Conservation (phyloP, 2,888 invertebrate genomes). For the Lasioglossum lativentre region DNA sequence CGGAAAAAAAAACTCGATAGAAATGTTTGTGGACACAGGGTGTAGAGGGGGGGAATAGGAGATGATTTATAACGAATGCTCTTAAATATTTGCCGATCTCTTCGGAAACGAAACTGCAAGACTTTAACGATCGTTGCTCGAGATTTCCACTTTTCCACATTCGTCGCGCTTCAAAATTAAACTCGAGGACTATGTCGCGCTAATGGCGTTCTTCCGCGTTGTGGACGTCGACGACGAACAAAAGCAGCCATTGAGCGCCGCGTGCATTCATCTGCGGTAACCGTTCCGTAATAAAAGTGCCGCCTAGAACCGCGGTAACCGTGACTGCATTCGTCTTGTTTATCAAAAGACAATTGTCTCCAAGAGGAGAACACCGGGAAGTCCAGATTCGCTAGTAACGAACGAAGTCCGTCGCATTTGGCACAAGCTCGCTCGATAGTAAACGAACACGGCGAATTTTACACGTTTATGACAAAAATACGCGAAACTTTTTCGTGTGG, state of each 20-base stretch:
- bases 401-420: slow-evolving; percentile 50
- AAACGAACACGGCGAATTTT: slow-evolving; percentile 44
- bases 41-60: too few species aligned
- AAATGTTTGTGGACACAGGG: neutral
- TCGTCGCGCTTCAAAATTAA: slow-evolving; percentile 8
- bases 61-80: neutral
- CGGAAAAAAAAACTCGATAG: neutral
- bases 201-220: slow-evolving; percentile 20
- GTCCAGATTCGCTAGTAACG: slow-evolving; percentile 41
- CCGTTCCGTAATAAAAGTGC: neutral
- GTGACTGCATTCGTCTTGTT: slow-evolving; percentile 34
- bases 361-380: slow-evolving; percentile 19
- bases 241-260: neutral
- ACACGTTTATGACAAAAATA: neutral
- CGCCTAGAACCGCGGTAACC: neutral
- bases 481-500: neutral
- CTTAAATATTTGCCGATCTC: neutral
- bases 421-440: slow-evolving; percentile 38
- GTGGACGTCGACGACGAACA: neutral
- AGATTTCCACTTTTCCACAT: neutral
- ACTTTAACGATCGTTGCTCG: neutral
- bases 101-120: neutral
- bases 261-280: neutral
- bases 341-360: slow-evolving; percentile 32
- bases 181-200: neutral